A percentile compares a stretch with the other conserved stretches of the same genome.
phyloP scores from a whole-genome alignment of 64 coral and sea anemone genomes.

The Pocillopora verrucosa region DNA sequence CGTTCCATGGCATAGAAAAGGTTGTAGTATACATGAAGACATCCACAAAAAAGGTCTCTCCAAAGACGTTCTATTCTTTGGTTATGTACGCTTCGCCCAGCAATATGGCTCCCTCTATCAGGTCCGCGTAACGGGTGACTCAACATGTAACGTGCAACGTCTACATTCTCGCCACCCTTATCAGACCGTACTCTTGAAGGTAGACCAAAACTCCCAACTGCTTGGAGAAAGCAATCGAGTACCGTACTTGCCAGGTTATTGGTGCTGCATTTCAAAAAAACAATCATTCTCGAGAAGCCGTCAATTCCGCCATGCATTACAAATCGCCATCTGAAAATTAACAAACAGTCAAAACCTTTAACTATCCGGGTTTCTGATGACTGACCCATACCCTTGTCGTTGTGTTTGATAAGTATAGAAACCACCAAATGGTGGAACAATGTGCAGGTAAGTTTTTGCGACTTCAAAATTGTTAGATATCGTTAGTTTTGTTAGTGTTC shows the following conservation, averaged over 20 bases:
- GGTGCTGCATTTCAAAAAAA: conserved; percentile 19
- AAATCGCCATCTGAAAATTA: conserved; percentile 16
- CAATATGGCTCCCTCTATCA: conserved; percentile 35
- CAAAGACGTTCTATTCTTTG: conserved; percentile 39
- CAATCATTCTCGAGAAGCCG: conserved; percentile 10
- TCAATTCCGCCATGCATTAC: conserved; percentile 28
- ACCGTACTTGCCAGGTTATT: conserved; percentile 29
- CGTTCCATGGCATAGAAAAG: conserved; percentile 8
- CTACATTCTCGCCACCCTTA: conserved; percentile 37
- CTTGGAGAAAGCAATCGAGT: neutral
- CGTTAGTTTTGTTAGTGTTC: neutral
- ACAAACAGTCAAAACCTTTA: neutral
- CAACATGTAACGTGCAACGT: conserved; percentile 36
- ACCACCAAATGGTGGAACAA: too few species aligned
- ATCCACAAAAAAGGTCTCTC: conserved; percentile 16
- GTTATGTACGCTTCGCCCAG: conserved; percentile 37
- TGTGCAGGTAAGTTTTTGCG: neutral
- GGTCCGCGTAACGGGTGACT: neutral
- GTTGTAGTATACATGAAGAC: neutral
- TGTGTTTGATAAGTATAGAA: neutral
- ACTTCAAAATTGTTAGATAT: neutral
- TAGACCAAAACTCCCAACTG: conserved; percentile 24
- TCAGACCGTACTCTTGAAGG: conserved; percentile 30
- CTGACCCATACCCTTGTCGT: neutral
- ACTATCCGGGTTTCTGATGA: neutral